Base-by-base conservation (phyloP, 2,888 invertebrate genomes). In the Cyclophora albipunctata region DNA sequence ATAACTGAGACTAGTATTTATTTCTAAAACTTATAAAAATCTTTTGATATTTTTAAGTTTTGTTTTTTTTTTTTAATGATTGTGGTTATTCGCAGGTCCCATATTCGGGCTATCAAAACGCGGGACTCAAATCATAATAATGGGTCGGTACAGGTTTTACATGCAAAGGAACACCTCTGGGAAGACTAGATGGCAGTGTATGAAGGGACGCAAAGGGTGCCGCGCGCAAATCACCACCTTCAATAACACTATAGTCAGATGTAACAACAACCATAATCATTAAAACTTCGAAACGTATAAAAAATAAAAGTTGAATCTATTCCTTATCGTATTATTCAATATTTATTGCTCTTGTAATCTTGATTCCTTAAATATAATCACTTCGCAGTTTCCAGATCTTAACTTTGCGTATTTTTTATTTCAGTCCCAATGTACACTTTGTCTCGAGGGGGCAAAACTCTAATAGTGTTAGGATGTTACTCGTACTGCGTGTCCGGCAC, bases 181-280 rank as follows among this genome's bases (percentile, higher is more conserved):
- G 7, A 45, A 3, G 54, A 52, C 7, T 37, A 45, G 3, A 42
- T 49, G 2, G 55, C 51, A 53, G 37, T 55, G 7, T 55, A 51
- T 58, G 4, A 63, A 59, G 5, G 63, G 66, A 3, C 76, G 78
- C 45, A 60, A 55, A 5, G 69, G 71, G 55, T 54, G 3, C 49
- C 71, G 3, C 53, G 50, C 20, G 20, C 20, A 20, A 20, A 20
- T 20, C 20, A 20, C 20, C 20, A 72, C 73, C 1, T 4, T 67
- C 3, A 59, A 66, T 0, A 55, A 64, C 5, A 48, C 53, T n/a
- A 59, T 70, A 5, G 45, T 71, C 3, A 59, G 54, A 40, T 51
- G 59, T 3, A 58, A 56, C 3, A 64, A 65, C 46, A 35, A 46
- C 0, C 74, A 73, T 45, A 67, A 62, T 34, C 63, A 65, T 51